Base-by-base conservation (phyloP, 1,140 invertebrate genomes). In the Drosophila triauraria region DNA sequence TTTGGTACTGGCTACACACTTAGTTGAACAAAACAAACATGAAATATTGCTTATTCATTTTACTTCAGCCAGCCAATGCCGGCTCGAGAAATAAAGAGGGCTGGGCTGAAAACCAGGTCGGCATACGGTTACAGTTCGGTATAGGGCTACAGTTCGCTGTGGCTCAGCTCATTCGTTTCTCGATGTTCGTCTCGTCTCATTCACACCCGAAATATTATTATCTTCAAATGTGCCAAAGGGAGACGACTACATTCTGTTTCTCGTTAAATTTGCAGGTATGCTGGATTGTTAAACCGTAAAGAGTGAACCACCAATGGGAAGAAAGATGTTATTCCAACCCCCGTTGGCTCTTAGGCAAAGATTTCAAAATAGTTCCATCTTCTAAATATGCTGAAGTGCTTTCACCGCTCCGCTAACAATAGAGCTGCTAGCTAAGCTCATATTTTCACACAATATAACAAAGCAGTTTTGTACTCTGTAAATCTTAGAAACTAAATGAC, bases 31-130 rank as follows among this genome's bases (percentile, higher is more conserved):
- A 90, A 84, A 90, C 81, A 88, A 90, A 88, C 85, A 88, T 67
- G 74, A 88, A 90, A 88, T 88, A 90, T 90, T 88, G 85, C 84
- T 65, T 88, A 81, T 85, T 88, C 84, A 90, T 85, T 88, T 67
- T 72, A 59, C 74, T 51, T 61, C 30, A 51, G 57, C 43, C 50
- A 68, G 57, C 84, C 84, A 88, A 88, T 88, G 38, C 50, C 27
- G 90, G 77, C 35, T 35, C 38, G 48, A 60, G 44, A 69, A 80
- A 42, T 47, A 38, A 47, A 62, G 54, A 48, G 59, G 48, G 67
- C 67, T 80, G 81, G 77, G 47, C 78, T 67, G 65, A 60, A 58
- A 64, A 51, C 56, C n/a, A 62, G 51, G 58, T 44, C 64, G 59
- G 20, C 20, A 57, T 44, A 64, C 43, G 53, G 43, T 64, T 54